Evolutionary conservation across 35 echinoderm and acorn worm genomes (phyloP), one percentile per base, ranked within the genome.

Genomic region (Apostichopus japonicus): DNA sequence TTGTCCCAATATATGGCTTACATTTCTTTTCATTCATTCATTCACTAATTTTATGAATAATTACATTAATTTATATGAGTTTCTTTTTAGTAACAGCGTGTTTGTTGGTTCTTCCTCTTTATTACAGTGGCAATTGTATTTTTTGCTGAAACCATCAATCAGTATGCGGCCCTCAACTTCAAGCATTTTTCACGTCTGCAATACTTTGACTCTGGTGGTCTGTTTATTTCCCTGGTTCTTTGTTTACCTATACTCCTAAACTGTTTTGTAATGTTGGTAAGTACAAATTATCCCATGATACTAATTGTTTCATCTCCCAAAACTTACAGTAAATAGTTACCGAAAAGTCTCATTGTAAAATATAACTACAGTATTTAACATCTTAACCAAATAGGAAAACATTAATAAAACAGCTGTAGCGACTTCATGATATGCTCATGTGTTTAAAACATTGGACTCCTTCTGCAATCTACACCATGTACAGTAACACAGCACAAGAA

Each of bases 161-260:
- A 95, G 82, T 94, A 90, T 90, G 94, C 94, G 63, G 93, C 97
- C 65, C 79, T 72, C 78, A 91, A 98, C 87, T 98, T 94, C 88
- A 90, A 87, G 91, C 94, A 96, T 11, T 98, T 98, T 87, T 94
- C 97, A 10, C 94, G 94, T 88, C 91, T 96, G 23, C 97, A 98
- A 87, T 98, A 98, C 84, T 98, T 98, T 94, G 97, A 98, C 80
- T 96, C 94, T 58, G 92, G 79, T 67, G 97, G 97, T 65, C 75
- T 98, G 19, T 98, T 98, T 23, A 98, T 98, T 75, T 92, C 94
- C 27, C 57, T 94, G 22, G 93, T 98, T 14, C 88, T 96, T 17
- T 93, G 93, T 72, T 83, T 96, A 59, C 97, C 97, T 10, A 53
- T 98, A 2, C 88, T 98, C 51, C 87, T 93, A 65, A 96, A 98